Evolutionary conservation across 2,888 invertebrate genomes (phyloP).

Genomic region (Polylopha cassiicola): DNA sequence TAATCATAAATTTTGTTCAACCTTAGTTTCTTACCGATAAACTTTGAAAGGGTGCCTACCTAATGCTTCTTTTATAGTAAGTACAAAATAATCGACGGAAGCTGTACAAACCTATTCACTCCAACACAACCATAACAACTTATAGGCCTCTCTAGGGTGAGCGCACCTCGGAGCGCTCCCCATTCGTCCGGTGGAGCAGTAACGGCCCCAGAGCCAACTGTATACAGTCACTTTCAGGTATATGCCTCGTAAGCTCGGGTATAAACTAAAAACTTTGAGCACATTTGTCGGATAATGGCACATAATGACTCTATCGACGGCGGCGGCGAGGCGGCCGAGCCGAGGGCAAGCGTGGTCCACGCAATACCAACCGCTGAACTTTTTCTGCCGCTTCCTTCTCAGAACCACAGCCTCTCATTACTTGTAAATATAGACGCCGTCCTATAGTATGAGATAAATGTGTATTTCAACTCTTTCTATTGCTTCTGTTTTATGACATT

Average conservation of each 20-base stretch:
- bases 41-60: too few relatives aligned
- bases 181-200: too few relatives aligned
- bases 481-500: constrained; percentile 12
- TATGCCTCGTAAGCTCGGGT: too few relatives aligned
- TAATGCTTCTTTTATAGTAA: too few relatives aligned
- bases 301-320: constrained; percentile 76
- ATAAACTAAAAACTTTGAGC: constrained; percentile 44
- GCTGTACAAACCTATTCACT: too few relatives aligned
- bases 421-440: constrained; percentile 15
- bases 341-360: constrained; percentile 30
- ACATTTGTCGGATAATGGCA: constrained; percentile 58
- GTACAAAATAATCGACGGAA: too few relatives aligned
- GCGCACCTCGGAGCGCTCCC: too few relatives aligned
- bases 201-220: too few relatives aligned
- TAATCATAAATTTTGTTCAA: too few relatives aligned
- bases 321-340: constrained; percentile 49
- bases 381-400: constrained; percentile 29
- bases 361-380: constrained; percentile 28
- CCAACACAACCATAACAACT: neutral
- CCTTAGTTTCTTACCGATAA: too few relatives aligned
- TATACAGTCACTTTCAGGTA: too few relatives aligned
- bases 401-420: constrained; percentile 19
- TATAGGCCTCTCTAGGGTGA: too few relatives aligned
- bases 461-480: constrained; percentile 4
- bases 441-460: constrained; percentile 14